Evolutionary conservation across 2,113 vertebrate genomes (phyloP).

Genomic region (Carlito syrichta): DNA sequence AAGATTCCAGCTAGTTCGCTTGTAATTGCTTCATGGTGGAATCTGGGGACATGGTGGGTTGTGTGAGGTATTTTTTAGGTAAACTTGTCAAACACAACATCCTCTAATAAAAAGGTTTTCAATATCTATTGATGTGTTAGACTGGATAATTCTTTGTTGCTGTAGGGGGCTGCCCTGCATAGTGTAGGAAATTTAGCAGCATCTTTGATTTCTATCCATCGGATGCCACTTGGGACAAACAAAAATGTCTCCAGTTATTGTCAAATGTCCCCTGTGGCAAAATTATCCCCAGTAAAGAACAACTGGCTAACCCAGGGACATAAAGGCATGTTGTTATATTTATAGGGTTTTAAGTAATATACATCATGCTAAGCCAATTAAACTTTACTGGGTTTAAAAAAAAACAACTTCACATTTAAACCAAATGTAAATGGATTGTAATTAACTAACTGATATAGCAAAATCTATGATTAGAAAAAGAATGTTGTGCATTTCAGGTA

Average conservation of each 20-base stretch:
- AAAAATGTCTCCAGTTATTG: background rate
- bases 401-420: background rate
- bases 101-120: background rate
- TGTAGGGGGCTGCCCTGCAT: background rate
- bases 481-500: background rate
- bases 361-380: background rate
- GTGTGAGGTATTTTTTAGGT: background rate
- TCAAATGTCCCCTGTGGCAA: background rate
- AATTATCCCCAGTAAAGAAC: background rate
- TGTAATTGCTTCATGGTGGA: background rate
- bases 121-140: background rate
- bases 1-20: background rate
- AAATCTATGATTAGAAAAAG: background rate
- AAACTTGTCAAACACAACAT: background rate
- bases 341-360: background rate
- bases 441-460: background rate
- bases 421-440: background rate
- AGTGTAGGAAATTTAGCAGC: background rate
- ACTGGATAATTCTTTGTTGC: background rate
- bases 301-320: background rate
- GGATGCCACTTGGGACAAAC: background rate
- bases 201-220: background rate
- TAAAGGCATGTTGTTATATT: background rate
- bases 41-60: background rate
- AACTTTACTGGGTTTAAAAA: background rate